phyloP scores from a whole-genome alignment of 2,888 invertebrate genomes.

The Chymomyza procnemis region DNA sequence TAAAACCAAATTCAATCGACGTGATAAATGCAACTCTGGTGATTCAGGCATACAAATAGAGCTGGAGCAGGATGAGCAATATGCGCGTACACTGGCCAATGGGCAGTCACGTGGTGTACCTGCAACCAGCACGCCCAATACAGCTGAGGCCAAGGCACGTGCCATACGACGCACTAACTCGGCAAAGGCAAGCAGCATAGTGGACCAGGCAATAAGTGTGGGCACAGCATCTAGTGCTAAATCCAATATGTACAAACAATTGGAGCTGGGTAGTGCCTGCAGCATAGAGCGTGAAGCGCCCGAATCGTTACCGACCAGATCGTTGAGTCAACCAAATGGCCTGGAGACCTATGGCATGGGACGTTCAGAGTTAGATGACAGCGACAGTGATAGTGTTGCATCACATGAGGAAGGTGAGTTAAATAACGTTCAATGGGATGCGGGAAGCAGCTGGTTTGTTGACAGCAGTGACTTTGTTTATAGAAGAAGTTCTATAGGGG shows the following conservation, averaged over 20 bases:
- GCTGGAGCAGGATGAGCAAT: constrained; percentile 78
- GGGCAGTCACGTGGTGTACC: background rate
- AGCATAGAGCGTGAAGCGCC: constrained; percentile 57
- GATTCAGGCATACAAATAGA: constrained; percentile 87
- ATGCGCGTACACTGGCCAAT: constrained; percentile 45
- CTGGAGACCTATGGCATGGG: constrained; percentile 71
- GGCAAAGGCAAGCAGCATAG: constrained; percentile 70
- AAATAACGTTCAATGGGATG: background rate
- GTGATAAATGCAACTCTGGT: constrained; percentile 86
- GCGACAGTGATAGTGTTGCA: constrained; percentile 78
- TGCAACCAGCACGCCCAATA: constrained; percentile 8
- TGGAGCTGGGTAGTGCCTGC: constrained; percentile 57
- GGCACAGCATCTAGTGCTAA: constrained; percentile 33
- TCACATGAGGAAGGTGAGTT: constrained; percentile 77
- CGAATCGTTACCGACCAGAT: constrained; percentile 79
- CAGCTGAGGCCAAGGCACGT: constrained; percentile 48
- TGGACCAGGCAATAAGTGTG: constrained; percentile 42
- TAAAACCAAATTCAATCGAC: constrained; percentile 84
- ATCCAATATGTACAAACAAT: constrained; percentile 65
- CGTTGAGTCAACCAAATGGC: constrained; percentile 84
- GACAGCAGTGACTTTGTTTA: too few relatives aligned
- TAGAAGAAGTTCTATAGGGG: too few relatives aligned
- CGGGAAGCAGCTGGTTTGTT: too few relatives aligned
- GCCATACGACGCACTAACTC: constrained; percentile 76
- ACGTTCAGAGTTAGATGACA: constrained; percentile 73